Evolutionary conservation across 2,797 vertebrate species (phyloP), one percentile per base, ranked within the genome.

Genomic region (Luscinia megarhynchos): DNA sequence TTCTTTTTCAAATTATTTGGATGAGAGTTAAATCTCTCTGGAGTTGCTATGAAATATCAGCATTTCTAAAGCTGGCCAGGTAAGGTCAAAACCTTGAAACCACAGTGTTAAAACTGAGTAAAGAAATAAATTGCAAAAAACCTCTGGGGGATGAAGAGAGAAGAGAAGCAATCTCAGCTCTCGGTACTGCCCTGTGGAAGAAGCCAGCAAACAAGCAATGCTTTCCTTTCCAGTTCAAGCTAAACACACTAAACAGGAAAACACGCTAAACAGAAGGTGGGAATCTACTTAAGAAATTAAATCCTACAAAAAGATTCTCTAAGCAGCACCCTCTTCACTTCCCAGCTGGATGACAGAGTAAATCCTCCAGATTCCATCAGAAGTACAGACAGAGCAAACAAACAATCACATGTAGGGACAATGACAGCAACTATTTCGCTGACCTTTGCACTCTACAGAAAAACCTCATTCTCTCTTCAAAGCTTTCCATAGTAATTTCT

Each of bases 331-430:
- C 32, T 63, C 16, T 27, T 61, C 41, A 9, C 40, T 48, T 63
- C n/a, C 40, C 38, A 67, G 50, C 14, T 30, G 41, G 29, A 67
- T 34, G 19, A 48, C 2, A 23, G 27, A 34, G 20, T 0, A 0
- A 82, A 48, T 32, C 4, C 38, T 76, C 34, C 41, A 23, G 29
- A 93, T 80, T 36, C 2, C 5, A 87, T 24, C 41, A 26, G 3
- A 92, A 61, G 26, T 26, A 89, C 40, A 59, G 18, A 22, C 34
- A 72, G 57, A 77, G 29, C 27, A 73, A 87, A 58, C 72, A 66
- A 61, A 62, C 32, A 32, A 11, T 16, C 1, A 1, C 0, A 0
- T 10, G 15, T 3, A 45, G 13, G 63, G 36, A 45, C 6, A 50
- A 46, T 2, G 7, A 54, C 48, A 89, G 72, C 48, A 67, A 41